Base-by-base conservation (phyloP, 2,888 invertebrate genomes). In the Ophion slaviceki region DNA sequence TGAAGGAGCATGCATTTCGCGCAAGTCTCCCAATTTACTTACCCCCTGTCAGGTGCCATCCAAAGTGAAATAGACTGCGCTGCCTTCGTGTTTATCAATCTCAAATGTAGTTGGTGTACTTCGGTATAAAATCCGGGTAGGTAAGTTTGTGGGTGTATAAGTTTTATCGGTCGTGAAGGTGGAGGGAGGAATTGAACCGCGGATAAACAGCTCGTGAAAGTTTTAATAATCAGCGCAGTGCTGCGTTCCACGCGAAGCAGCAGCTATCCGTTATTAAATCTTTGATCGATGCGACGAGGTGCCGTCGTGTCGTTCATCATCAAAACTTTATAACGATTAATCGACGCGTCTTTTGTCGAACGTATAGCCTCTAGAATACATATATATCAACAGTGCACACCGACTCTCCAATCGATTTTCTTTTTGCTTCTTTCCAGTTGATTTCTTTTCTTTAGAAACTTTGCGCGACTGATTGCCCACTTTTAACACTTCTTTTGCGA, bases 391-490 rank as follows among this genome's bases (percentile, higher is more conserved):
- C 28, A 68, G 53, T 59, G 20, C 40, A 82, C 71, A 24, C 40
- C 20, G 40, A 71, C 66, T 75, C 81, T 67, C 47, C 68, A 67
- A 72, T n/a, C 64, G 57, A 24, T 59, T 32, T 53, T 32, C 57
- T 75, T 47, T 71, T 47, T 75, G n/a, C 47, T 45, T 45, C 36
- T 79, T 62, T 66, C 61, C 3, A 70, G 59, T 82, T 67, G 47
- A 36, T 80, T 79, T 79, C 47, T 45, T 68, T 78, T 77, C 77
- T 76, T 77, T 70, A 45, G 24, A 76, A 61, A 76, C 70, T 85
- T 76, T 70, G 47, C 78, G 36, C 20, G 40, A 74, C 59, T 75
- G 64, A 32, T 68, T 86, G 45, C 8, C 24, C 68, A 14, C n/a
- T 32, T 68, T 36, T 61, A 53, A 59, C 40, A 20, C 71, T 45